phyloP scores from a whole-genome alignment of 2,888 invertebrate species.

The Lochmaea capreae region DNA sequence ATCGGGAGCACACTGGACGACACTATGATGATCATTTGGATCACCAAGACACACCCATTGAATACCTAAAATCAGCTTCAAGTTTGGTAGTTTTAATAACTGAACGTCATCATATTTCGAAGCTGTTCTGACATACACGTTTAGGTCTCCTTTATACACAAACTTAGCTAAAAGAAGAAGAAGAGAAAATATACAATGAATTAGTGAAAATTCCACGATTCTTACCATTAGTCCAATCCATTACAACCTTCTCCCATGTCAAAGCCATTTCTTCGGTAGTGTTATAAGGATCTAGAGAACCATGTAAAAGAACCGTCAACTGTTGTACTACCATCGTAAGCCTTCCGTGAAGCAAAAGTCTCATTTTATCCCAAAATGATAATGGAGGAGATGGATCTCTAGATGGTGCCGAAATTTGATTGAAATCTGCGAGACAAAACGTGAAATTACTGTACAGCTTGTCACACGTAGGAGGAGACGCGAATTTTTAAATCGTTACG shows the following conservation, averaged over 20 bases:
- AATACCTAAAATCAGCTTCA: slow-evolving; percentile 85
- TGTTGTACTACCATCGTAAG: slow-evolving; percentile 89
- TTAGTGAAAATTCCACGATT: background rate
- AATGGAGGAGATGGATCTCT: slow-evolving; percentile 93
- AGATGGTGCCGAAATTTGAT: slow-evolving; percentile 87
- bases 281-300: slow-evolving; percentile 97
- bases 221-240: slow-evolving; percentile 95
- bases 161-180: slow-evolving; percentile 74
- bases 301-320: slow-evolving; percentile 92
- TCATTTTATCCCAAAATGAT: slow-evolving; percentile 97
- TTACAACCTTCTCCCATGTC: slow-evolving; percentile 91
- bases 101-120: slow-evolving; percentile 99
- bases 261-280: slow-evolving; percentile 99
- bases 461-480: too few species aligned
- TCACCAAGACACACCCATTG: slow-evolving; percentile 94
- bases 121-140: slow-evolving; percentile 95
- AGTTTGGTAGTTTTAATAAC: slow-evolving; percentile 89
- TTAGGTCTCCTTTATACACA: slow-evolving; percentile 91
- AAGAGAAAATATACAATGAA: background rate
- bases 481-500: background rate
- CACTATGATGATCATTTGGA: slow-evolving; percentile 95
- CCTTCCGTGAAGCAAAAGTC: slow-evolving; percentile 92
- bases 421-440: slow-evolving; percentile 74
- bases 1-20: slow-evolving; percentile 95
- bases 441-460: background rate